Evolutionary conservation across 2,888 invertebrate species (phyloP), one percentile per base, ranked within the genome.

Genomic region (Eulithis testata): DNA sequence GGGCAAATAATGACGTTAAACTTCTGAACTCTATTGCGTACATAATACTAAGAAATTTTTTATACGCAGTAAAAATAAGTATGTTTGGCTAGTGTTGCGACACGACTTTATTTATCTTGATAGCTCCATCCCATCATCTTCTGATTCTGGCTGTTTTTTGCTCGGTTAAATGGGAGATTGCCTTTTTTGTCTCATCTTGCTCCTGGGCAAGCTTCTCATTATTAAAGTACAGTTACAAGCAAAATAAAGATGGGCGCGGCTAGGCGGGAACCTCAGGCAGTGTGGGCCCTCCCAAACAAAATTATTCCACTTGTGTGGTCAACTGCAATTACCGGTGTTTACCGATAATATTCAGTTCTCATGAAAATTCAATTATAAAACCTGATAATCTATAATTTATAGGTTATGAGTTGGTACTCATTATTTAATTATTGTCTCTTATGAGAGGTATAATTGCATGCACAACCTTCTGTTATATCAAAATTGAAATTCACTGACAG

Each of bases 301-400:
- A 83, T 79, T 75, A 77, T 79, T 70, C 87, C 66, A 74, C 86
- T 70, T 87, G 88, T 88, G 88, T 87, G 88, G 88, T 77, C 87
- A 78, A 59, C 69, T 66, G 74, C 78, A 78, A 81, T 79, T 81
- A 79, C 75, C 57, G 62, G 61, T 66, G 68, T 67, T 68, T 68
- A 71, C 69, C 63, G 62, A 68, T 72, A 70, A 66, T 66, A 50
- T 65, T 56, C 58, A 63, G 67, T 51, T 67, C 57, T 45, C 57
- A 57, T 54, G 53, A 67, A 67, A 67, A 63, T 58, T 67, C 45
- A 63, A 61, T 67, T 58, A 49, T 40, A 43, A 67, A 63, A 45
- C 57, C 44, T 50, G 45, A 44, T 53, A 55, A 60, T 49, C 12
- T 43, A 27, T 60, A 60, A 57, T 60, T 60, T 60, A 60, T 44